Percentiles rank a stretch among this genome's conserved stretches.
Conservation (phyloP, 1,140 invertebrate genomes). For the Uloborus diversus region DNA sequence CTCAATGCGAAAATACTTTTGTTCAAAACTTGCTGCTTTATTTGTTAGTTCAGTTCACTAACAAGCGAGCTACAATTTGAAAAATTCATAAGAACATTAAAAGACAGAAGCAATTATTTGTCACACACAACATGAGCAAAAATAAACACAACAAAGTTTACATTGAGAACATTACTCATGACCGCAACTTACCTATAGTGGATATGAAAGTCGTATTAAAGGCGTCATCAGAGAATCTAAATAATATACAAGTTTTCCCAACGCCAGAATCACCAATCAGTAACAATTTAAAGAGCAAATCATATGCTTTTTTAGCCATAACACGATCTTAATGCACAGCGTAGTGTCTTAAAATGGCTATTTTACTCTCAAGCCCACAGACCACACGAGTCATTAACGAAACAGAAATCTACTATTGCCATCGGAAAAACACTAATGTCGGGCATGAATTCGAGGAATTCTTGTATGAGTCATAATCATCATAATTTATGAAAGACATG, state of each 20-base stretch:
- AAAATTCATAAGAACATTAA: too few species aligned
- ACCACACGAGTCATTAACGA: slow-evolving; percentile 42
- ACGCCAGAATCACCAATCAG: slow-evolving; percentile 93
- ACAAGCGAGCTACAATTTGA: too few species aligned
- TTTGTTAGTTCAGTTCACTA: too few species aligned
- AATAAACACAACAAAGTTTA: slow-evolving; percentile 14
- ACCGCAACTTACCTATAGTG: slow-evolving; percentile 86
- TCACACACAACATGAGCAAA: background rate
- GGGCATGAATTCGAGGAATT: too few species aligned
- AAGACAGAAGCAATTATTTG: too few species aligned
- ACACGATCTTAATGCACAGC: slow-evolving; percentile 18
- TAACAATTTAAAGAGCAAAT: slow-evolving; percentile 91
- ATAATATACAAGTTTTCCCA: slow-evolving; percentile 93
- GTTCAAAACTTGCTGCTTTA: too few species aligned
- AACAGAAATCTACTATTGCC: background rate
- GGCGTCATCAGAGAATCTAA: slow-evolving; percentile 94
- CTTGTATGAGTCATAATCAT: too few species aligned
- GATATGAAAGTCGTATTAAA: slow-evolving; percentile 99
- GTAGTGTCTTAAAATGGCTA: slow-evolving; percentile 54
- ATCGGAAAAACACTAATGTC: background rate
- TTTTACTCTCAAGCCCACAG: slow-evolving; percentile 50
- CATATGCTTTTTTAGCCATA: slow-evolving; percentile 90
- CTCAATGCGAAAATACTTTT: too few species aligned
- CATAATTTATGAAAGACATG: too few species aligned
- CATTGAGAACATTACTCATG: slow-evolving; percentile 33